Base-by-base conservation (phyloP, 2,113 vertebrate species). In the Lipophrys pholis region DNA sequence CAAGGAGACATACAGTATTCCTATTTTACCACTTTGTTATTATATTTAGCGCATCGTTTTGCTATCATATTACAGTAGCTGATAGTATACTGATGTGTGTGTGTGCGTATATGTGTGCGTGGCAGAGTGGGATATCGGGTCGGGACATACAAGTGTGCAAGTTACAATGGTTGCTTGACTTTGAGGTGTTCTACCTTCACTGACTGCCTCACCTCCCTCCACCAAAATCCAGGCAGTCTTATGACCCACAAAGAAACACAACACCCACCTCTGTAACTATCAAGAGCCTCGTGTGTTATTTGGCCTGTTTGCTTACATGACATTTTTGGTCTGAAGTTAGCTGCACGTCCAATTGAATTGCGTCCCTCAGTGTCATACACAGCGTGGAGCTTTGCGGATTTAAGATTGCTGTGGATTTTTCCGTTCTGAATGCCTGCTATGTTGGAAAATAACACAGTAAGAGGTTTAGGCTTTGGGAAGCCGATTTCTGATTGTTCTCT, bases 401-500 rank as follows among this genome's bases (percentile, higher is more conserved):
- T 84, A 85, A 82, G 79, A 53, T 30, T 40, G 16, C 55, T 73
- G 58, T 77, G 85, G 78, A 86, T 77, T 91, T 87, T 92, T 85
- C 82, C 69, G 0, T 81, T 69, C 57, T 90, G 76, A 90, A 90
- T 80, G 74, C 77, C 36, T 30, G 75, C 75, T 73, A 81, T 87
- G 90, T 87, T 87, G 69, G 80, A 89, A 85, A 90, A 83, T 78
- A 87, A 88, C 56, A 76, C 39, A 81, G 63, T 89, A 92, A 92
- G 87, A 91, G 90, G 88, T 90, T 92, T 91, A 91, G 72, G 69
- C 61, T 76, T 76, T 21, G 39, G 69, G 78, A 88, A 90, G 83
- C 89, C 58, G 89, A 89, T 91, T 90, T 89, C 76, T 84, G 81
- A 81, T 86, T 89, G 87, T 86, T 90, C 84, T 88, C 82, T 84